phyloP scores from a whole-genome alignment of 2,797 vertebrate species.

The Crocodylus rhombifer region DNA sequence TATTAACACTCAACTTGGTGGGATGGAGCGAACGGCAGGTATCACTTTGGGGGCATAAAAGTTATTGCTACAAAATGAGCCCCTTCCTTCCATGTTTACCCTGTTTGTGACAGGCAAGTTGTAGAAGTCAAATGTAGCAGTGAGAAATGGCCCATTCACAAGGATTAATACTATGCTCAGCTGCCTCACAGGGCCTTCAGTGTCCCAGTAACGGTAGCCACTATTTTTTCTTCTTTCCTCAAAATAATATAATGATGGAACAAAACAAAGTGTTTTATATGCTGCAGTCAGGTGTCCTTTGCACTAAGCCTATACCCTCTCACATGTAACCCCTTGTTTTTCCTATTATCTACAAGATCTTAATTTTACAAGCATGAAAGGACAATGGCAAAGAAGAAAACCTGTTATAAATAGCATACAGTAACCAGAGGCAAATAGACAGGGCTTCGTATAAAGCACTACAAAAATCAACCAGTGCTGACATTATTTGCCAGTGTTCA shows the following conservation, averaged over 20 bases:
- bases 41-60: accelerated
- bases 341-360: background rate
- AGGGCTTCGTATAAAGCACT: background rate
- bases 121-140: background rate
- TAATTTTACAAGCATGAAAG: constrained; percentile 11
- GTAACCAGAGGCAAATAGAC: constrained; percentile 4
- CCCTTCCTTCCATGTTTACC: accelerated
- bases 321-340: accelerated
- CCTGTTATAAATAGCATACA: background rate
- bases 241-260: constrained; percentile 27
- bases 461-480: background rate
- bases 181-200: background rate
- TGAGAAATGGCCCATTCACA: background rate
- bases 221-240: constrained; percentile 25
- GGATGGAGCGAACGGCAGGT: background rate
- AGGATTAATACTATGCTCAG: background rate
- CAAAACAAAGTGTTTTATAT: background rate
- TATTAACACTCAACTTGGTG: background rate
- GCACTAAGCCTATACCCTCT: background rate
- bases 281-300: background rate
- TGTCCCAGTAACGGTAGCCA: background rate
- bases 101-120: accelerated
- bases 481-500: background rate
- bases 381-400: background rate
- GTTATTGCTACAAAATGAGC: accelerated